Base-by-base conservation (phyloP, 2,888 invertebrate genomes). In the Phrixothrix hirtus region DNA sequence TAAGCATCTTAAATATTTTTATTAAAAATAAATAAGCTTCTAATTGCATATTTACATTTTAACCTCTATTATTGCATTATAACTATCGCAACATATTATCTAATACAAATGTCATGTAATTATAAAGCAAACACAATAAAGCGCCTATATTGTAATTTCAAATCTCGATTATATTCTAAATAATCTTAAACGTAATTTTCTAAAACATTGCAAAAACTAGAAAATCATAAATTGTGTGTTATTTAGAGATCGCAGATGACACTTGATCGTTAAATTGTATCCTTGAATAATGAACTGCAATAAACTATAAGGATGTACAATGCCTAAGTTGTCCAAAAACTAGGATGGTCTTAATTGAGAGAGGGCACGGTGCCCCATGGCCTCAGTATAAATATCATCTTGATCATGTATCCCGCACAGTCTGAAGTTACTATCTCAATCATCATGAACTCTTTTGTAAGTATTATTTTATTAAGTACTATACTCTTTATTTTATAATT, bases 321-420 rank as follows among this genome's bases (percentile, higher is more conserved):
- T 43, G 32, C 41, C 34, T 16, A 38, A 46, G 16, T 37, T 47
- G 43, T 53, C 53, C 53, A 53, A 48, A 53, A 53, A 42, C 42
- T 48, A 39, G 53, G 48, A 53, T 53, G 38, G 53, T 47, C 48
- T 13, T 27, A 16, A 30, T 16, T 43, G 30, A 17, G 54, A 54
- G 54, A 48, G 47, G 42, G 48, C 37, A 53, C 36, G 38, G 39
- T 49, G 49, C 49, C 54, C 49, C 54, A 45, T 55, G 54, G 35
- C 44, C 35, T 45, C 41, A 45, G 29, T 55, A 55, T 55, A 55
- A 55, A 55, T 49, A 55, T 45, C 45, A 41, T 38, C 38, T 35
- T 41, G 13, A 34, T 32, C 36, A 39, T 32, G 29, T 30, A 29
- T 11, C 39, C 35, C 15, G 17, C 41, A 54, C 54, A 55, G 49